Evolutionary conservation across 2,797 vertebrate genomes (phyloP).

Genomic region (Urosaurus nigricauda): DNA sequence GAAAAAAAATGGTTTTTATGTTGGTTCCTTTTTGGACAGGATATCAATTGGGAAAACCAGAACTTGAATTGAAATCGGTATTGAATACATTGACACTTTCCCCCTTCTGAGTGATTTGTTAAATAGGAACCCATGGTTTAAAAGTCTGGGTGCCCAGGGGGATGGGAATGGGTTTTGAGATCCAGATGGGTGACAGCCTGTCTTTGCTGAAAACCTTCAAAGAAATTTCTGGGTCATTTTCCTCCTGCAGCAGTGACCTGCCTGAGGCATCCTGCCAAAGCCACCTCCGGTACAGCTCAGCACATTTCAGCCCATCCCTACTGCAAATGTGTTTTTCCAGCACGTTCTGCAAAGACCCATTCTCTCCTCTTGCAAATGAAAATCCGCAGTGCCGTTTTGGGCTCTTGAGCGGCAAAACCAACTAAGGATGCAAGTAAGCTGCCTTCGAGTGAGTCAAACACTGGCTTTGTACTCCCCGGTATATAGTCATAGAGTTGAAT

Average conservation of each 20-base stretch:
- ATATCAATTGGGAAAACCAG: not conserved
- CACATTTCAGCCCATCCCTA: not conserved
- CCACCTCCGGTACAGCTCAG: not conserved
- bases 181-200: not conserved
- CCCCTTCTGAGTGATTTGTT: no score
- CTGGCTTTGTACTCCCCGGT: not conserved
- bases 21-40: no score
- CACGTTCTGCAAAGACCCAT: not conserved
- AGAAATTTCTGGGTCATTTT: not conserved
- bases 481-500: no score
- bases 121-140: no score
- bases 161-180: no score
- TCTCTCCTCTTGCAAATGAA: not conserved
- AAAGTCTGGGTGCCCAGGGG: not conserved
- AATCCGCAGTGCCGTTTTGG: not conserved
- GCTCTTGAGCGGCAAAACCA: not conserved
- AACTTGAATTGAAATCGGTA: not conserved
- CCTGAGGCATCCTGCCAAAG: not conserved
- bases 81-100: not conserved
- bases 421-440: not conserved
- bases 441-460: not conserved
- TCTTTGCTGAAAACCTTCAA: no score
- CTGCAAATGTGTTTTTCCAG: not conserved
- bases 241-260: not conserved
- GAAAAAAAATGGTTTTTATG: not conserved